Evolutionary conservation across 2,888 invertebrate genomes (phyloP), one percentile per base, ranked within the genome.

Genomic region (Diarsia brunnea): DNA sequence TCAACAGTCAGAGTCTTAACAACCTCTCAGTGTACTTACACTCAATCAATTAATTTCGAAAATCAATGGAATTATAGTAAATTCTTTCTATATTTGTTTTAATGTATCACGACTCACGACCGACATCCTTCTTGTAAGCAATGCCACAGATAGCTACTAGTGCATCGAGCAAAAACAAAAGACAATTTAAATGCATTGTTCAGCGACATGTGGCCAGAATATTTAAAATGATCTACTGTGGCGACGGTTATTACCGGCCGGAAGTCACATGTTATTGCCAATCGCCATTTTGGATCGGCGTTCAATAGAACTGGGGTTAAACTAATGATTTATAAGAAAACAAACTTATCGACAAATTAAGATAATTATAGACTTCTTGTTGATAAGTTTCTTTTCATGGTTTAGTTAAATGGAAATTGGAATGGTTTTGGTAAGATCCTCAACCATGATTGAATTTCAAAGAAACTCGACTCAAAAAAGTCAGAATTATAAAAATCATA

Each of bases 121-220:
- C n/a, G n/a, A 61, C 19, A 19, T 64, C 16, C 47, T 64, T 38
- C 21, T 72, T 64, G 43, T 51, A 79, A 73, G 70, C 51, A 55
- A 69, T 14, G 47, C 73, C 65, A 77, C 61, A 68, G 45, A n/a
- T 66, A 72, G 69, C 51, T 31, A 63, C 70, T 75, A 82, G 68
- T 81, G 80, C 78, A 83, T 68, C n/a, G 2, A 61, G 10, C 53
- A 67, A 84, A 85, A 86, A 86, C 72, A 77, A 76, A 85, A 75
- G 70, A 65, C 11, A 38, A 69, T 73, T 67, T 67, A 61, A 79
- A 76, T 69, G 87, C 81, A 90, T 89, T 90, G 89, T 89, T 71
- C 85, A 67, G 77, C 81, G 89, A 90, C 93, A 92, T 92, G 87
- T 92, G 92, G 89, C 78, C 49, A 47, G 80, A 84, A 85, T 86